Evolutionary conservation across 2,797 vertebrate species (phyloP).

Genomic region (Gymnoscopelus microlampas): DNA sequence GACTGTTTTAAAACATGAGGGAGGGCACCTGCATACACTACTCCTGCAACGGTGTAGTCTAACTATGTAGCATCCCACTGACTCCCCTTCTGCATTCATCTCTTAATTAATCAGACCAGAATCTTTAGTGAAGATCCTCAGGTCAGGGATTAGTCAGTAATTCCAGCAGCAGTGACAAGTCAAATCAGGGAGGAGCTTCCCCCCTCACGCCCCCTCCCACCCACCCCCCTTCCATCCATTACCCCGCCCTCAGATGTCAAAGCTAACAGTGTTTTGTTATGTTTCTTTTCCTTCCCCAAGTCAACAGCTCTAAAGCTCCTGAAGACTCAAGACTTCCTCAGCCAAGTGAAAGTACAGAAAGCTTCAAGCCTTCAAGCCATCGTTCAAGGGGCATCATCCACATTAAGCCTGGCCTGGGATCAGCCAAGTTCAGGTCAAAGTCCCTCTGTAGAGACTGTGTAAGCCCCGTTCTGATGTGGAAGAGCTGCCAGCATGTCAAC

Average conservation of each 20-base stretch:
- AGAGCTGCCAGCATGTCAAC: constrained; percentile 44
- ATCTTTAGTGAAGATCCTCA: constrained; percentile 27
- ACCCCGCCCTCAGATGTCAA: constrained; percentile 72
- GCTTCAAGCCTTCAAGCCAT: constrained; percentile 28
- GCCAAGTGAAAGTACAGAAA: constrained; percentile 52
- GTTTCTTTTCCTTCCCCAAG: constrained; percentile 83
- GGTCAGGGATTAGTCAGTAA: constrained; percentile 20
- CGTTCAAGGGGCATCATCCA: constrained; percentile 20
- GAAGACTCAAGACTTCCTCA: constrained; percentile 70
- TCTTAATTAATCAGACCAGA: constrained; percentile 26
- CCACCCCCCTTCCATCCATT: constrained; percentile 67
- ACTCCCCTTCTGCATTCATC: not conserved
- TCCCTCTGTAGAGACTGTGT: constrained; percentile 63
- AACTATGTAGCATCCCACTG: constrained; percentile 12
- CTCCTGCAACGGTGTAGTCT: constrained; percentile 2
- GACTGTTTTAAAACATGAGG: constrained; percentile 18
- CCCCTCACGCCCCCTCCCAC: constrained; percentile 53
- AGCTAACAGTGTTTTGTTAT: constrained; percentile 87
- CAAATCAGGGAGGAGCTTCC: constrained; percentile 53
- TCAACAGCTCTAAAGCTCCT: constrained; percentile 79
- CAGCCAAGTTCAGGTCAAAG: constrained; percentile 4
- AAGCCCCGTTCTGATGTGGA: constrained; percentile 16
- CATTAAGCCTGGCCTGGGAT: constrained; percentile 34
- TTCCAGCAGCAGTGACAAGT: constrained; percentile 28
- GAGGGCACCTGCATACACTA: constrained; percentile 22